Conservation (phyloP, 2,888 invertebrate species). For the Lomographa bimaculata region DNA sequence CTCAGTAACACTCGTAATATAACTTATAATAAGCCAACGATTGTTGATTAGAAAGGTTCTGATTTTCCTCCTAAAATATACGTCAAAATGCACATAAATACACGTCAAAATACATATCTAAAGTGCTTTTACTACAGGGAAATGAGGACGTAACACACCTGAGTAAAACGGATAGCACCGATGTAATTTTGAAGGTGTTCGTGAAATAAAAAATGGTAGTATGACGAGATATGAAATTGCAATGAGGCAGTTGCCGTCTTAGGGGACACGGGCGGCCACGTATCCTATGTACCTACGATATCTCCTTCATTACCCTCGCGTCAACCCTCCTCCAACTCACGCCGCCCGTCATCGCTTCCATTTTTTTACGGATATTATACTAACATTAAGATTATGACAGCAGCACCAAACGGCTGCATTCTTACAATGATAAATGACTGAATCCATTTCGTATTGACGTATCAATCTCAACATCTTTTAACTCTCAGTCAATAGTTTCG, state of each 20-base stretch:
- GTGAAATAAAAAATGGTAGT: slow-evolving; percentile 46
- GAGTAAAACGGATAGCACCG: slow-evolving; percentile 8
- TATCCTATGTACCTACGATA: slow-evolving; percentile 71
- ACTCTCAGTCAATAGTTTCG: slow-evolving; percentile 13
- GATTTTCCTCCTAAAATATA: too few relatives aligned
- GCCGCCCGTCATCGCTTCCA: slow-evolving; percentile 71
- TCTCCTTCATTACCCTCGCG: slow-evolving; percentile 76
- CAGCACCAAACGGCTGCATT: slow-evolving; percentile 60
- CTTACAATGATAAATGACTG: slow-evolving; percentile 67
- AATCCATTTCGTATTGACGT: slow-evolving; percentile 52
- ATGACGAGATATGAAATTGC: slow-evolving; percentile 59
- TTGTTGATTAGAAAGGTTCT: too few relatives aligned
- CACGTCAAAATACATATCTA: not conserved
- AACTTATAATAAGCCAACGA: too few relatives aligned
- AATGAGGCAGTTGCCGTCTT: slow-evolving; percentile 41
- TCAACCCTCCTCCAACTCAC: slow-evolving; percentile 74
- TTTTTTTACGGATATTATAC: slow-evolving; percentile 80
- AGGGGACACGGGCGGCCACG: slow-evolving; percentile 42
- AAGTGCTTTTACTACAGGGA: slow-evolving; percentile 1
- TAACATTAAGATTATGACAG: slow-evolving; percentile 79
- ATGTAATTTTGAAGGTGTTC: slow-evolving; percentile 32
- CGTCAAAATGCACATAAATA: too few relatives aligned
- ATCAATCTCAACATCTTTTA: slow-evolving; percentile 39
- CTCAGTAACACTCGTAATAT: too few relatives aligned
- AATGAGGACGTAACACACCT: slow-evolving; percentile 10